These are phyloP conservation scores for Oryzias javanicus DNA, from an alignment of 2,113 vertebrate species.

Conservation along the genomic window DNA sequence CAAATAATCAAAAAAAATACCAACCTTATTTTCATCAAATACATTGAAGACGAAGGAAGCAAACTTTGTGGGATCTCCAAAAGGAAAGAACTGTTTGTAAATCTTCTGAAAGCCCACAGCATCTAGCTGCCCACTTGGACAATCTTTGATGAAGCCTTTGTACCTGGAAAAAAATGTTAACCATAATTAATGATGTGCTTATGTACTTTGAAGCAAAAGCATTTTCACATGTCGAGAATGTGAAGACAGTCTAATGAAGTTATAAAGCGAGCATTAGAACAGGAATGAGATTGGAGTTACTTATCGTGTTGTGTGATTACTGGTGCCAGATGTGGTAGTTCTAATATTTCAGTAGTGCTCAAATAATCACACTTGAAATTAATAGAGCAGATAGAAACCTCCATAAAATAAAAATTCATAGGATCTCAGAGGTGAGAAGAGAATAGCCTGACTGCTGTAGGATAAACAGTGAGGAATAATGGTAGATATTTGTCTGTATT, in stretches of 20 bases:
- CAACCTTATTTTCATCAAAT: slow-evolving; percentile 95
- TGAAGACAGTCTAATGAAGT: background rate
- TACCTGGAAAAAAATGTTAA: slow-evolving; percentile 79
- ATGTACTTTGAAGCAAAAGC: background rate
- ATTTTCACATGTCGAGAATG: background rate
- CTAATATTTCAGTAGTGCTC: too few species aligned
- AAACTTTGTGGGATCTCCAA: slow-evolving; percentile 94
- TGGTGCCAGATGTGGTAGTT: too few species aligned
- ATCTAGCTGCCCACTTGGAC: slow-evolving; percentile 93
- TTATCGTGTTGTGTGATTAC: too few species aligned
- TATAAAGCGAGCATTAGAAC: too few species aligned
- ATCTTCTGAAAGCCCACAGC: slow-evolving; percentile 96
- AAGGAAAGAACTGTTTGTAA: slow-evolving; percentile 97
- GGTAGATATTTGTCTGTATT: too few species aligned
- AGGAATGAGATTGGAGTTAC: too few species aligned
- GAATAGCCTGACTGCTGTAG: too few species aligned
- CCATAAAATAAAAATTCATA: too few species aligned
- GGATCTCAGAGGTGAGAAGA: too few species aligned
- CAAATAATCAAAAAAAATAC: slow-evolving; percentile 44
- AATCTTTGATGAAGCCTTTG: slow-evolving; percentile 97
- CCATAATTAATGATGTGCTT: background rate
- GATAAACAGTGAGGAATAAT: too few species aligned
- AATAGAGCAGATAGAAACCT: too few species aligned
- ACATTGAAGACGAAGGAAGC: slow-evolving; percentile 97
- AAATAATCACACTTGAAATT: too few species aligned